Conservation (phyloP, 2,113 vertebrate genomes). For the Amblyornis subalaris region DNA sequence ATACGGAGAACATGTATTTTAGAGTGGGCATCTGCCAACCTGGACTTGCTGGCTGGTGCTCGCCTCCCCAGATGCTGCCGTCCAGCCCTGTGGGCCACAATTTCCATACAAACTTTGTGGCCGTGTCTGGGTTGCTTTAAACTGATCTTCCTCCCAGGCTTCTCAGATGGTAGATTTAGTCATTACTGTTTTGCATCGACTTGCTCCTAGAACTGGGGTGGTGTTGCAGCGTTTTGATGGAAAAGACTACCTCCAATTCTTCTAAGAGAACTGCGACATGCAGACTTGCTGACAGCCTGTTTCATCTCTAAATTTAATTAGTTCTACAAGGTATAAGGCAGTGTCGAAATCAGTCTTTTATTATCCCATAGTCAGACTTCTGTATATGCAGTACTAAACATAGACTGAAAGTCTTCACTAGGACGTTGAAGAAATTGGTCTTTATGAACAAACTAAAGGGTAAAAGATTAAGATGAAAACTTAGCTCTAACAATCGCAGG, state of each 20-base stretch:
- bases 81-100: accelerated
- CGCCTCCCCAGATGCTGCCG: accelerated
- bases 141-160: neutral
- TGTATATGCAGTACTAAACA: neutral
- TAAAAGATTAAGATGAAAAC: neutral
- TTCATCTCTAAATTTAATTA: neutral
- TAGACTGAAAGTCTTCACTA: neutral
- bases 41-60: neutral
- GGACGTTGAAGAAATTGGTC: neutral
- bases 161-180: neutral
- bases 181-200: neutral
- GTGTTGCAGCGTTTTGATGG: neutral
- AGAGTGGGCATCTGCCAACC: accelerated
- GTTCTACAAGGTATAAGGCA: neutral
- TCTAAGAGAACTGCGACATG: neutral
- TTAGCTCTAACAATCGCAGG: neutral
- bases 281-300: neutral
- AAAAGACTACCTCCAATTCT: neutral
- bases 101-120: neutral
- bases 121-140: neutral
- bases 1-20: accelerated
- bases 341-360: neutral
- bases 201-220: neutral
- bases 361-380: neutral
- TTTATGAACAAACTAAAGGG: neutral